Evolutionary conservation across 2,888 invertebrate genomes (phyloP), one percentile per base, ranked within the genome.

Genomic region (Trichopria drosophilae): DNA sequence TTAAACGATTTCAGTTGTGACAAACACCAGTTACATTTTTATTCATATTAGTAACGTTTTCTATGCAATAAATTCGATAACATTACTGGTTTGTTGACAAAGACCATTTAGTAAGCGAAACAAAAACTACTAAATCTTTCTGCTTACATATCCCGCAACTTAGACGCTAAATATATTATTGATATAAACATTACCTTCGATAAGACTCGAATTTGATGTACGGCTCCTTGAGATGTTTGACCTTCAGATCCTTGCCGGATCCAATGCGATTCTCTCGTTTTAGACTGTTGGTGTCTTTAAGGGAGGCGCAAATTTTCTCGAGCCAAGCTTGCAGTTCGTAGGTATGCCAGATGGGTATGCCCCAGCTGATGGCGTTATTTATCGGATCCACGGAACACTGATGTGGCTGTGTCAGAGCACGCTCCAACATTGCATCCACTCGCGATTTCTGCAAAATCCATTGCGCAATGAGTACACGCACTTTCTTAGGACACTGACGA

Each of bases 401-500:
- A 61, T 75, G 77, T 64, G 76, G 78, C 69, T 76, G 76, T 62
- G 68, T 74, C 71, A 76, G 69, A 76, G 84, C 86, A 76, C 85
- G 83, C 80, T 87, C 84, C 75, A 88, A 84, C 85, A 89, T 89
- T 78, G 87, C 87, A 85, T 87, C 87, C 75, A 85, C 86, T 75
- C 88, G 85, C 68, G 82, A 81, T 79, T 78, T 79, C 79, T 79
- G 61, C 16, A 56, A 49, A 12, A 40, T n/a, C 26, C 6, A 41
- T 22, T 29, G 6, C 6, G 26, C 3, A 16, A n/a, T 2, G 32
- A 45, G 32, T 15, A 60, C 57, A 52, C 60, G 5, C 18, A 22
- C 15, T n/a, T n/a, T n/a, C n/a, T n/a, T n/a, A n/a, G n/a, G n/a
- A n/a, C n/a, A n/a, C n/a, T n/a, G n/a, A n/a, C n/a, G n/a, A n/a